A percentile compares a stretch with the other conserved stretches of the same genome.
Conservation (phyloP, 1,140 invertebrate species). For the Drosophila teissieri region DNA sequence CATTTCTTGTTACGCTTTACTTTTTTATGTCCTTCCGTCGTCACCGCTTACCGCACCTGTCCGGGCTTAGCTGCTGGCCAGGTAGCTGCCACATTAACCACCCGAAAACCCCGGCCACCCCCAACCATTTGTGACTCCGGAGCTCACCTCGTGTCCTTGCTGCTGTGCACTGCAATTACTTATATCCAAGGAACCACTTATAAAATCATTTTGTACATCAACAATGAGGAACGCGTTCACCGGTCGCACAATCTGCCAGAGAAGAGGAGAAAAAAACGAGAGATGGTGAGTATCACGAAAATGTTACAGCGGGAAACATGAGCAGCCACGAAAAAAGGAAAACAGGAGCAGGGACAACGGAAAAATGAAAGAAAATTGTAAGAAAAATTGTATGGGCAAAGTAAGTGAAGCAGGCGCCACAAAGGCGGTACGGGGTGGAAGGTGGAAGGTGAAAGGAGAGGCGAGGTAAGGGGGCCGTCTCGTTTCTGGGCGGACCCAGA, state of each 20-base stretch:
- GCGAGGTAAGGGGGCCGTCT: neutral
- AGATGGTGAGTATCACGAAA: constrained; percentile 29
- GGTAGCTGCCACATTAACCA: constrained; percentile 33
- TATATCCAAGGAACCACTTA: constrained; percentile 96
- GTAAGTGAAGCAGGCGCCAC: constrained; percentile 75
- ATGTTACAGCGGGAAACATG: constrained; percentile 40
- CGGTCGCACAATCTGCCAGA: constrained; percentile 91
- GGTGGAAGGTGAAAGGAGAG: constrained; percentile 19
- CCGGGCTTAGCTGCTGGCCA: constrained; percentile 70
- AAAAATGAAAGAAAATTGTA: constrained; percentile 69
- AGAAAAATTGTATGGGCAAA: constrained; percentile 77
- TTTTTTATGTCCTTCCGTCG: constrained; percentile 75
- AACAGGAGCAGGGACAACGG: constrained; percentile 52
- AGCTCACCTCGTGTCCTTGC: constrained; percentile 91
- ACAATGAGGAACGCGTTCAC: constrained; percentile 96
- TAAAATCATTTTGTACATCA: constrained; percentile 99
- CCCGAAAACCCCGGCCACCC: constrained; percentile 10
- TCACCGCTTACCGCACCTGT: constrained; percentile 62
- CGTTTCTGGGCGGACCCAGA: constrained; percentile 13
- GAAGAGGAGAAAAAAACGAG: constrained; percentile 44
- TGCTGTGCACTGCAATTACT: constrained; percentile 96
- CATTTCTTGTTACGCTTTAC: constrained; percentile 76
- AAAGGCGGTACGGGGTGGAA: constrained; percentile 58
- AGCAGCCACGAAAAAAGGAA: constrained; percentile 38
- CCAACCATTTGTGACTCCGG: constrained; percentile 39